Evolutionary conservation across 2,888 invertebrate genomes (phyloP), one percentile per base, ranked within the genome.

Genomic region (Digitonthophagus gazella): DNA sequence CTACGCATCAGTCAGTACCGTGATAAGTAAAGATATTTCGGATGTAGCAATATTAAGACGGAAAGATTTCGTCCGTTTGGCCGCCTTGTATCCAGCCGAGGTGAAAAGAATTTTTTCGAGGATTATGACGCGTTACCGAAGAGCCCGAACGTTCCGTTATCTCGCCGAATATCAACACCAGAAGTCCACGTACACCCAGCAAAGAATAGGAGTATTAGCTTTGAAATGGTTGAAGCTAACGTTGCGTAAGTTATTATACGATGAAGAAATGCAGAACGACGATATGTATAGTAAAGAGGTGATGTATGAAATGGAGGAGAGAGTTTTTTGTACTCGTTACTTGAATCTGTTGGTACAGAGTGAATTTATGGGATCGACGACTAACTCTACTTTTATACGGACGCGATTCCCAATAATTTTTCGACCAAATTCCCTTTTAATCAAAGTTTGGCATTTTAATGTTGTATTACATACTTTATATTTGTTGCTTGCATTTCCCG

Each of bases 391-490:
- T n/a, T 77, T 77, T 58, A 11, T 75, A 20, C 73, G 69, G 66
- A 63, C 68, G n/a, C 74, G 65, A 4, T 77, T 71, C 57, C 77
- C 76, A 4, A 73, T 74, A 58, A 73, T 77, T n/a, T 69, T 77
- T 18, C 73, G 75, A 64, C 74, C 75, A 2, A 70, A 75, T 22
- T 76, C 76, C 2, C 70, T 75, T 8, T 65, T 77, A 18, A 63
- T 75, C 5, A 54, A 56, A 8, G 54, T 73, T 3, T 77, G 77
- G 77, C 64, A 73, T 15, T 64, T n/a, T 1, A 11, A 71, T 2
- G 67, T 76, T 2, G 16, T 71, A 11, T 8, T 73, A 5, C 28
- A 69, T 0, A 57, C 67, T 0, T 15, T 72, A 2, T n/a, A 63
- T 2, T 71, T 72, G 20, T 64, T 69, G 0, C 15, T 72, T 15